phyloP scores from a whole-genome alignment of 2,113 vertebrate genomes.

The Elanoides forficatus region DNA sequence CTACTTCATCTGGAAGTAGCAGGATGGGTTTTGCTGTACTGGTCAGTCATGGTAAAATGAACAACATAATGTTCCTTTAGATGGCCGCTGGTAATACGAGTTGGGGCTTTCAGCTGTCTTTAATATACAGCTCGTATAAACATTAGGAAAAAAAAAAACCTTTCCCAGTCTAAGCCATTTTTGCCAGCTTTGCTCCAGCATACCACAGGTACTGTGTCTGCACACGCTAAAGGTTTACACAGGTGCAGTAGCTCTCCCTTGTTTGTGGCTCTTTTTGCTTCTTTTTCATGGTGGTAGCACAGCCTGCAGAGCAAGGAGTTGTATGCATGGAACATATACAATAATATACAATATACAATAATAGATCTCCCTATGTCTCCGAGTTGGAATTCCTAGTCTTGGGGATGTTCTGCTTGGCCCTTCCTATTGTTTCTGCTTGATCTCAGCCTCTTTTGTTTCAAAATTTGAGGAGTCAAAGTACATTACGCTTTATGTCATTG shows the following conservation, averaged over 20 bases:
- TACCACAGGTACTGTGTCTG: not conserved
- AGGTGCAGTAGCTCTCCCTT: not conserved
- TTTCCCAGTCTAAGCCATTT: not conserved
- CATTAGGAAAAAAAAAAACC: not conserved
- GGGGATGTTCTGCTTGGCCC: not conserved
- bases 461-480: not conserved
- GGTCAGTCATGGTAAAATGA: not conserved
- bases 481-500: not conserved
- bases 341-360: not conserved
- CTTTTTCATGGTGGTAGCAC: not conserved
- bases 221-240: not conserved
- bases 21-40: not conserved
- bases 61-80: not conserved
- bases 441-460: not conserved
- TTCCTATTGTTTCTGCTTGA: not conserved
- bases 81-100: not conserved
- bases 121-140: not conserved
- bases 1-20: not conserved
- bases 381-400: not conserved
- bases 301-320: not conserved
- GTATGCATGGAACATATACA: not conserved
- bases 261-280: not conserved
- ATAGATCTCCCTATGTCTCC: not conserved
- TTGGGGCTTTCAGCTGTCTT: not conserved
- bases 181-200: not conserved